A percentile compares a stretch with the other conserved stretches of the same genome.
phyloP scores from a whole-genome alignment of 1,140 invertebrate species.

The Calliopsis andreniformis region DNA sequence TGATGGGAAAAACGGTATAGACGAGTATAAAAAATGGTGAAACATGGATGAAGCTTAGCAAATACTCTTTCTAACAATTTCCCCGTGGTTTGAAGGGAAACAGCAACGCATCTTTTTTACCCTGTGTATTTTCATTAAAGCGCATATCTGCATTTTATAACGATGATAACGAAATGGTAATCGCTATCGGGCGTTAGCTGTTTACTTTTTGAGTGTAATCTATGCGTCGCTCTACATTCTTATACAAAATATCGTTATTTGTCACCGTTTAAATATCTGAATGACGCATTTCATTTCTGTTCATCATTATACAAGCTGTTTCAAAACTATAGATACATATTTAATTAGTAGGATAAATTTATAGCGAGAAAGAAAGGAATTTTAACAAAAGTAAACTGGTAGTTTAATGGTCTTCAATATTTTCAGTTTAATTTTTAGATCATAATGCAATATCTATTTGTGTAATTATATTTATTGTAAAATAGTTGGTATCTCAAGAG shows the following conservation, averaged over 20 bases:
- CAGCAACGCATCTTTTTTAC: background rate
- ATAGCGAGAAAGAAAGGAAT: too few relatives aligned
- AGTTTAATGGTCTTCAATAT: too few relatives aligned
- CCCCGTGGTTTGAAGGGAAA: background rate
- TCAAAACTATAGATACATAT: too few relatives aligned
- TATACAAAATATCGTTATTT: constrained; percentile 26
- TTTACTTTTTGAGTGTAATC: constrained; percentile 4
- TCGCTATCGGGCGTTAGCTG: constrained; percentile 30
- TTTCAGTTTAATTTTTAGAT: too few relatives aligned
- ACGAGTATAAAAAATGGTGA: constrained; percentile 28
- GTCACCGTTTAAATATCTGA: background rate
- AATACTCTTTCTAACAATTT: background rate
- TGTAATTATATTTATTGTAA: too few relatives aligned
- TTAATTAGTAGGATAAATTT: too few relatives aligned
- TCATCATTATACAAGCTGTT: too few relatives aligned
- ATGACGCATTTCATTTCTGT: too few relatives aligned
- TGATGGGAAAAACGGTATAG: background rate
- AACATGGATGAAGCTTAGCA: constrained; percentile 19
- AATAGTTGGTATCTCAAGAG: too few relatives aligned
- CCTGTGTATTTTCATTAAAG: background rate
- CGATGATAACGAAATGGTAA: constrained; percentile 19
- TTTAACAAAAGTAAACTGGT: too few relatives aligned
- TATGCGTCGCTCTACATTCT: constrained; percentile 7
- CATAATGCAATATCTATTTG: too few relatives aligned
- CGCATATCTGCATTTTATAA: background rate